Evolutionary conservation across 2,113 vertebrate species (phyloP).

Genomic region (Semnornis frantzii): DNA sequence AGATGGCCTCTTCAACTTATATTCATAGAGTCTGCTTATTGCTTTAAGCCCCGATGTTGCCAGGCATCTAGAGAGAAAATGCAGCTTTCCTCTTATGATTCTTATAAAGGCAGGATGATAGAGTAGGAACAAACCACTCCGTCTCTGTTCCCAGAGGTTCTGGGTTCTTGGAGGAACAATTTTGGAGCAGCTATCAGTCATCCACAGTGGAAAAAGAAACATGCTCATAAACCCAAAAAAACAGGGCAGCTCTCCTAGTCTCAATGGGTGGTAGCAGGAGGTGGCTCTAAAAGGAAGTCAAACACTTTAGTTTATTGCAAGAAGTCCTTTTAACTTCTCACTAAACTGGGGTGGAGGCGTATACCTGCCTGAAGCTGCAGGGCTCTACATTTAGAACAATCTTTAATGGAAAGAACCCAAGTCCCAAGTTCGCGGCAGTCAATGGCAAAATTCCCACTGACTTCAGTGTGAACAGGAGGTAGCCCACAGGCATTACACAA

Average conservation of each 20-base stretch:
- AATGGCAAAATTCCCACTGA: constrained; percentile 16
- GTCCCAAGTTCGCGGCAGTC: background rate
- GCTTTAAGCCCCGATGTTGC: background rate
- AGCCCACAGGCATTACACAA: background rate
- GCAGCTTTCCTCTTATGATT: background rate
- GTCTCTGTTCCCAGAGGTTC: background rate
- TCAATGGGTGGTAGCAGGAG: constrained; percentile 9
- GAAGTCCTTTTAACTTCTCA: background rate
- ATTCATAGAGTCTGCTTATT: background rate
- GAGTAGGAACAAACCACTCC: background rate
- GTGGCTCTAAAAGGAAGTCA: constrained; percentile 23
- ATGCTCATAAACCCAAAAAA: background rate
- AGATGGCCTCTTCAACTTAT: background rate
- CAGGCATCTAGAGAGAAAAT: background rate
- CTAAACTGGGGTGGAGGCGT: background rate
- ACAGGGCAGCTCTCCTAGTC: background rate
- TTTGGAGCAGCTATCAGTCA: constrained; percentile 6
- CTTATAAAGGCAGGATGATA: background rate
- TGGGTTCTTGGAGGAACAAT: background rate
- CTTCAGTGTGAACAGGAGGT: background rate
- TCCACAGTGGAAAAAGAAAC: constrained; percentile 50
- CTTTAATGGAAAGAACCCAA: background rate
- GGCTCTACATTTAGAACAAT: background rate
- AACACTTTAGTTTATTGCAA: constrained; percentile 26
- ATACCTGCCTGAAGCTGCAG: background rate